Base-by-base conservation (phyloP, 2,113 vertebrate genomes). In the Sula dactylatra region DNA sequence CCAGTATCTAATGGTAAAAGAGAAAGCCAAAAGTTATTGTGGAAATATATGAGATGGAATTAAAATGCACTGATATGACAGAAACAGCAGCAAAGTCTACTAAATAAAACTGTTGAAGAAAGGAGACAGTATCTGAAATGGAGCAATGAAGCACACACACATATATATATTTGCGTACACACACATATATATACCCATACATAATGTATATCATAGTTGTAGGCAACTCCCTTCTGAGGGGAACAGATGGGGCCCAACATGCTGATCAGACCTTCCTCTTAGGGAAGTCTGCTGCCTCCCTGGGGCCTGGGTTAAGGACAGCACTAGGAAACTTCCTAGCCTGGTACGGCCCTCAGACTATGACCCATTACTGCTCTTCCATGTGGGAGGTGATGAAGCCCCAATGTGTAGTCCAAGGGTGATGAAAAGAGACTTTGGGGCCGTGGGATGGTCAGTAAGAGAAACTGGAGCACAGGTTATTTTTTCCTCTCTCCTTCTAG, bases 371-470 rank as follows among this genome's bases (percentile, higher is more conserved):
- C 26, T 36, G 50, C 50, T 54, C 29, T 62, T 64, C 45, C 29
- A 50, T 26, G 16, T 11, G 16, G 27, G n/a, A 40, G 58, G n/a
- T 3, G 9, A 47, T 6, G 20, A 61, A 62, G 21, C n/a, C 1
- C 3, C 17, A 22, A 71, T 2, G 2, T 2, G 2, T 50, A 50
- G 55, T 42, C 31, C 66, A 59, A 27, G 6, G 18, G 29, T 2
- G 2, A 38, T 82, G 16, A 26, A 58, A 69, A 56, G 27, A 67
- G 21, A 32, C 27, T 82, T 69, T 16, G 16, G 27, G 22, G 47
- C 29, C 47, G 54, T 54, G 61, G 31, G 49, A n/a, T 2, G 10
- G 19, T 58, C n/a, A 22, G 22, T 34, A 17, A 34, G 16, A 32
- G 55, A 36, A 21, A 26, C 40, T n/a, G 24, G 24, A 45, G 24